A percentile compares a stretch with the other conserved stretches of the same genome.
Evolutionary conservation across 23 tunicate species (phyloP).

Genomic region (Trididemnum miniatum): DNA sequence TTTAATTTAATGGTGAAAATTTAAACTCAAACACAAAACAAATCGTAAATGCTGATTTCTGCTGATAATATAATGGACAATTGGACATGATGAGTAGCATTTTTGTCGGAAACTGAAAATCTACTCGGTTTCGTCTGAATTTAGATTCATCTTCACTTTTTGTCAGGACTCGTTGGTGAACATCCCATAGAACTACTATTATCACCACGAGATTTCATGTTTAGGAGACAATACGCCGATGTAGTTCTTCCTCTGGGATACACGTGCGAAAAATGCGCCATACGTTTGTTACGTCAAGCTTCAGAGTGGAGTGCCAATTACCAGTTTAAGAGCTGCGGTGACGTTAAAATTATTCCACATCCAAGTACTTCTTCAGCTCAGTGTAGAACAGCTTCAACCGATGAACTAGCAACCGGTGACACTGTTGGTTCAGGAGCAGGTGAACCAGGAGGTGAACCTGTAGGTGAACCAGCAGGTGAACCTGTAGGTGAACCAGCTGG

Average conservation of each 20-base stretch:
- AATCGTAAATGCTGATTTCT: too few species aligned
- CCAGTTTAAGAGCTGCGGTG: conserved; percentile 90
- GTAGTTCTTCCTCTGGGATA: conserved; percentile 45
- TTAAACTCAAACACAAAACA: too few species aligned
- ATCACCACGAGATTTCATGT: too few species aligned
- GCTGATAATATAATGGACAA: too few species aligned
- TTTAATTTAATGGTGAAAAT: too few species aligned
- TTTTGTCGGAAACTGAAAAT: too few species aligned
- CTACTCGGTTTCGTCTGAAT: too few species aligned
- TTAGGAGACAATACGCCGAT: conserved; percentile 64
- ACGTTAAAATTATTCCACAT: conserved; percentile 63
- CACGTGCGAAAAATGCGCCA: conserved; percentile 61
- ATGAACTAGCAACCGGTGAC: conserved; percentile 12
- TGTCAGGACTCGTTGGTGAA: too few species aligned
- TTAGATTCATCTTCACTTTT: too few species aligned
- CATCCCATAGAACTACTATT: too few species aligned
- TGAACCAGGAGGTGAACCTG: conserved; percentile 39
- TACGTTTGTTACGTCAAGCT: conserved; percentile 78
- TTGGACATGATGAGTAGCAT: too few species aligned
- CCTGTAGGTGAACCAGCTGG: conserved; percentile 3
- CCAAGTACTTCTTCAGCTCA: conserved; percentile 7
- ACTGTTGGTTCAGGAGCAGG: conserved; percentile 13
- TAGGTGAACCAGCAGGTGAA: conserved; percentile 32
- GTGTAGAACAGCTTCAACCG: conserved; percentile 20
- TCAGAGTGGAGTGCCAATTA: conserved; percentile 74